Evolutionary conservation across 2,888 invertebrate genomes (phyloP), one percentile per base, ranked within the genome.

Genomic region (Monochamus alternatus): DNA sequence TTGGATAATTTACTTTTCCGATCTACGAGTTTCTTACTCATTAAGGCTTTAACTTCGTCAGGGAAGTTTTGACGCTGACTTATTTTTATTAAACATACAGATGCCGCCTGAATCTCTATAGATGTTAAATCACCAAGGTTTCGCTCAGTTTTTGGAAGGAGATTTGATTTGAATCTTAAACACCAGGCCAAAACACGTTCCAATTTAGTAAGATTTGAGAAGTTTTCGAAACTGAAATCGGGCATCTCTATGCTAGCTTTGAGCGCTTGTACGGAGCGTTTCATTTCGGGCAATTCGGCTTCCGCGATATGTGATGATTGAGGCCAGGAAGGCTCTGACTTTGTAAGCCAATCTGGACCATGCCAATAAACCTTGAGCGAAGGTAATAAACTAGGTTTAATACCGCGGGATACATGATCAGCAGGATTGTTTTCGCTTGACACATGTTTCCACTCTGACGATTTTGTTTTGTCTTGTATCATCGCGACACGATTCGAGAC

Each of bases 401-500:
- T 30, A 9, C 81, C 82, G 10, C 81, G 68, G 0, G 81, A 79
- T 8, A 81, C 44, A 5, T 78, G 47, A 52, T 81, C 81, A 7
- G 79, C 79, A n/a, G 80, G 80, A 59, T 82, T 82, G 1, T 76
- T 73, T 30, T 69, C 63, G 3, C 79, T 74, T 7, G 69, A 62
- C 3, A 82, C 79, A 67, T 81, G 76, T 12, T 59, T 43, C 81
- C 81, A 81, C 4, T 60, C 12, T 22, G 62, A 51, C 43, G 67
- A 7, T 3, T 65, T 51, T 8, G 73, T 76, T 43, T 73, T 30
- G 8, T 58, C n/a, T 74, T 81, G 80, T 51, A 83, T 82, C 10
- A 76, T 75, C 1, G 80, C 68, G 9, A 83, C 76, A 2, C 81
- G 59, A 65, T 80, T 81, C 5, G 67, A 75, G 0, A 82, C 79